phyloP scores from a whole-genome alignment of 2,888 invertebrate species.

The Lymantria monacha region DNA sequence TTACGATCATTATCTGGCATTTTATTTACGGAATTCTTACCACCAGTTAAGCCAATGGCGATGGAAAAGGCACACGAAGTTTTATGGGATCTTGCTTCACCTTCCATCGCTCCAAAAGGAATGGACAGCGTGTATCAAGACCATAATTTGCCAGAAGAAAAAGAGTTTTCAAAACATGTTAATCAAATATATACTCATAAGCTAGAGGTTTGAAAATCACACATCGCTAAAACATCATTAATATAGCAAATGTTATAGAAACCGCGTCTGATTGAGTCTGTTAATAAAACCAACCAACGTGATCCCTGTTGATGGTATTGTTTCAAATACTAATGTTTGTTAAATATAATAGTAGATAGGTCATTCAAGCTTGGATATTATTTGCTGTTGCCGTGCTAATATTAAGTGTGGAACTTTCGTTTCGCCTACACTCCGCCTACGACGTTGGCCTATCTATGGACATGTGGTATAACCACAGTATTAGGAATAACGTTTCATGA shows the following conservation, averaged over 20 bases:
- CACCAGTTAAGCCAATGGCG: too few species aligned
- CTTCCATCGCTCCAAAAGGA: too few species aligned
- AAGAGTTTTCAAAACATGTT: too few species aligned
- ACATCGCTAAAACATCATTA: conserved; percentile 63
- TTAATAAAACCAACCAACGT: conserved; percentile 39
- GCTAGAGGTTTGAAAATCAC: conserved; percentile 45
- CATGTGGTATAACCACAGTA: conserved; percentile 47
- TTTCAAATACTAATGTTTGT: conserved; percentile 9
- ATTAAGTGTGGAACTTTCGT: conserved; percentile 71
- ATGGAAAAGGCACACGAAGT: too few species aligned
- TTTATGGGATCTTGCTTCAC: too few species aligned
- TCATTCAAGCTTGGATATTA: conserved; percentile 48
- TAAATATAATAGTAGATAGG: conserved; percentile 22
- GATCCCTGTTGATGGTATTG: conserved; percentile 27
- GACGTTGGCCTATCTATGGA: conserved; percentile 47
- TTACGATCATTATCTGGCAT: too few species aligned
- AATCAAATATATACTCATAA: too few species aligned
- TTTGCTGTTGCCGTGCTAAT: conserved; percentile 60
- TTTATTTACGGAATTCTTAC: too few species aligned
- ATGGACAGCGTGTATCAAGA: too few species aligned
- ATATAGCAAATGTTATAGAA: conserved; percentile 56
- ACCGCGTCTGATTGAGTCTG: conserved; percentile 67
- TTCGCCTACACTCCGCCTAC: conserved; percentile 75
- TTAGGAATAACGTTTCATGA: conserved; percentile 10
- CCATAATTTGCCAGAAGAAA: too few species aligned